Evolutionary conservation across 2,888 invertebrate species (phyloP), one percentile per base, ranked within the genome.

Genomic region (Drosophila differens): DNA sequence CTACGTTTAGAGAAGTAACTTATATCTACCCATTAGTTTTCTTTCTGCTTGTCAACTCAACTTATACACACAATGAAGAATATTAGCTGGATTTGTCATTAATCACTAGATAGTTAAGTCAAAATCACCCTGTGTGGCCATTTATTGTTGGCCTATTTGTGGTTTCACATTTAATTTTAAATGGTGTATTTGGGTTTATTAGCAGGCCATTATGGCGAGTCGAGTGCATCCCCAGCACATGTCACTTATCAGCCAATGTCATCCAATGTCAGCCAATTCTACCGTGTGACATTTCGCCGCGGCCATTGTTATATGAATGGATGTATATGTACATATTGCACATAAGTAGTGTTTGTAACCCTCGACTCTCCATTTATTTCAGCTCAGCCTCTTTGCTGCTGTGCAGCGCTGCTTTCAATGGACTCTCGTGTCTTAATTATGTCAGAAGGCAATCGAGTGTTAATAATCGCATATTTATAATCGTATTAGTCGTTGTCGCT

Each of bases 391-490:
- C 57, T 57, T 33, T 55, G 52, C 19, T 33, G 32, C 32, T 68
- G 61, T 39, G 14, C 61, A 47, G 47, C 63, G 51, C 51, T 68
- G 63, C 60, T 72, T 63, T 63, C 70, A 60, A 58, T 71, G 30
- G 54, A 47, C 79, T 70, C 79, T 78, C 67, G 71, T 91, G 80
- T 86, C 82, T 91, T 83, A 89, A 89, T 91, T 90, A 85, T 85
- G 91, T 91, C 91, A 83, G 74, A 71, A 76, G 74, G 80, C 91
- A 91, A 90, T 90, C 91, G 89, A 83, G 92, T 91, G 91, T 91
- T 83, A 90, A 90, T 91, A 90, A 91, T 90, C 91, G 85, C 70
- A 91, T 90, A 91, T 91, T 91, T 91, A 91, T 91, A 91, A 90
- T 91, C 87, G 81, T 81, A 89, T 91, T 91, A 91, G 79, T 73